Evolutionary conservation across 2,797 vertebrate genomes (phyloP).

Genomic region (Hephaestus fuliginosus): DNA sequence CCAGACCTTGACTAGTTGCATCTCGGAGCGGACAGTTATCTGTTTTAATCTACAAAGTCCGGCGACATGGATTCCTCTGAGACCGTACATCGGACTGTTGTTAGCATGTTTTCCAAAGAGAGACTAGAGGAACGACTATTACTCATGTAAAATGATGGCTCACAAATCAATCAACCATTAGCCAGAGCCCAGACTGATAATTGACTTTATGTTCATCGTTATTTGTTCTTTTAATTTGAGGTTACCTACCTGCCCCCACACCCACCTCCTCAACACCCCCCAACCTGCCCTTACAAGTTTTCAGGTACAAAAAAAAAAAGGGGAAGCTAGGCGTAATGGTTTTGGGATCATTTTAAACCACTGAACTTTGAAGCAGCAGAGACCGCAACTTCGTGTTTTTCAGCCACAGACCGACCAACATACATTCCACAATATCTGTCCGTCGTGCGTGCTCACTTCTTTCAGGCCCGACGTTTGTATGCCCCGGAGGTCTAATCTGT

Average conservation of each 20-base stretch:
- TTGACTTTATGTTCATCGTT: slow-evolving; percentile 44
- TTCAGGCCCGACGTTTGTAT: slow-evolving; percentile 70
- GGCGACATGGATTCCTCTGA: slow-evolving; percentile 19
- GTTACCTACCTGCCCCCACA: slow-evolving; percentile 13
- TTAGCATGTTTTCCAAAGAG: slow-evolving; percentile 77
- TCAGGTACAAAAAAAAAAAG: slow-evolving; percentile 64
- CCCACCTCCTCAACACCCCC: background rate
- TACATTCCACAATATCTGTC: slow-evolving; percentile 78
- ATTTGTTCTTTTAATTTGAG: slow-evolving; percentile 50
- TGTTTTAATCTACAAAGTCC: slow-evolving; percentile 39
- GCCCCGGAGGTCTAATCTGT: slow-evolving; percentile 52
- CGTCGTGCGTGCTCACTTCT: slow-evolving; percentile 55
- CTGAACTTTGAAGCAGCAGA: slow-evolving; percentile 75
- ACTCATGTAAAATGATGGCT: slow-evolving; percentile 11
- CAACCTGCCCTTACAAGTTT: slow-evolving; percentile 35
- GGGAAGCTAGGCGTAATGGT: slow-evolving; percentile 60
- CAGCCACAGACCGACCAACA: slow-evolving; percentile 60
- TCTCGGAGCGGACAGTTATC: slow-evolving; percentile 40
- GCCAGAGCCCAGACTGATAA: slow-evolving; percentile 19
- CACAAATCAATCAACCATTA: background rate
- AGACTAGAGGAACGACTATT: slow-evolving; percentile 29
- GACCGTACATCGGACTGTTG: slow-evolving; percentile 21
- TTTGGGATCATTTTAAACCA: slow-evolving; percentile 79
- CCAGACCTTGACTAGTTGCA: slow-evolving; percentile 32
- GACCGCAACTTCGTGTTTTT: slow-evolving; percentile 81